A percentile compares a stretch with the other conserved stretches of the same genome.
phyloP scores from a whole-genome alignment of 2,797 vertebrate species.

The Eidolon dupreanum region DNA sequence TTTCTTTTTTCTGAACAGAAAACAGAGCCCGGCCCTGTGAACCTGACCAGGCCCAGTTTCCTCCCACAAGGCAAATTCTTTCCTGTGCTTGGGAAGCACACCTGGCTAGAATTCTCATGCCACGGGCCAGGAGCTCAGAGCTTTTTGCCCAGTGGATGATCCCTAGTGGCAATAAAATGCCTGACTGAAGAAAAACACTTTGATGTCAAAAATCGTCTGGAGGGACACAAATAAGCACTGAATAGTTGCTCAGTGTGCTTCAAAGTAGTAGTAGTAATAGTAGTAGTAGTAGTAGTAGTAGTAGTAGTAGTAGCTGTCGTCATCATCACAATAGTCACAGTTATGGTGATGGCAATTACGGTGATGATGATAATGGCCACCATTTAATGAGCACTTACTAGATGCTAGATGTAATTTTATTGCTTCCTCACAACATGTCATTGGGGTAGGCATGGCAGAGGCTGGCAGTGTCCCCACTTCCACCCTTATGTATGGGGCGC shows the following conservation, averaged over 20 bases:
- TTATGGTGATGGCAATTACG: background rate
- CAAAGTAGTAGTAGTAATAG: background rate
- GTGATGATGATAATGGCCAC: too few relatives aligned
- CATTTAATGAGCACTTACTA: background rate
- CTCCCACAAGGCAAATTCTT: constrained; percentile 59
- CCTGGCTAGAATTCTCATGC: constrained; percentile 39
- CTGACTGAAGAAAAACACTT: background rate
- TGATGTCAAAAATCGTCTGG: background rate
- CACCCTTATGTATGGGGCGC: fast-evolving
- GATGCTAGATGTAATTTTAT: too few relatives aligned
- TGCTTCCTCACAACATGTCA: background rate
- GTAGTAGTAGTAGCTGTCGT: too few relatives aligned
- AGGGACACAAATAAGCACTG: background rate
- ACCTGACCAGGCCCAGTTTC: constrained; percentile 25
- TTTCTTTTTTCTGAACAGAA: constrained; percentile 46
- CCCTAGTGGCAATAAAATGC: background rate
- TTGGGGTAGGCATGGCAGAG: background rate
- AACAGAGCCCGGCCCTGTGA: background rate
- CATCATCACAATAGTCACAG: background rate
- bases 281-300: too few relatives aligned
- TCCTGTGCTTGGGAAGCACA: constrained; percentile 56
- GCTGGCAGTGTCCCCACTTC: fast-evolving
- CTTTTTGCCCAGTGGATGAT: background rate
- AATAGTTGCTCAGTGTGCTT: background rate
- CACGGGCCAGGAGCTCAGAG: background rate